Evolutionary conservation across 2,888 invertebrate species (phyloP).

Genomic region (Acrocyrtus sp.): DNA sequence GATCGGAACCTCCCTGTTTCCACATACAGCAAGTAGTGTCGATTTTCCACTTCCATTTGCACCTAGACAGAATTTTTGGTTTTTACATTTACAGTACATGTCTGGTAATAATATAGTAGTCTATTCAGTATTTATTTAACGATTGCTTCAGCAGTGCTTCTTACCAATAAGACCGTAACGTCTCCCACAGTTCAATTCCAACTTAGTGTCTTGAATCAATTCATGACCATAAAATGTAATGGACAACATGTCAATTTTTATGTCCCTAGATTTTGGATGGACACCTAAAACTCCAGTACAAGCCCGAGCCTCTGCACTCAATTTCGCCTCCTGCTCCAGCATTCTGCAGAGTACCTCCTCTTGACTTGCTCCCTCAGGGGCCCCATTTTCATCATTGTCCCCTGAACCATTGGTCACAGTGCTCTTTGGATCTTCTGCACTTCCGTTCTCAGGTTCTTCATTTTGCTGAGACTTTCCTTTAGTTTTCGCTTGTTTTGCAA

Average conservation of each 20-base stretch:
- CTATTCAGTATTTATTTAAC: too few species aligned
- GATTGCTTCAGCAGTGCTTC: conserved; percentile 63
- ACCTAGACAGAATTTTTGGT: too few species aligned
- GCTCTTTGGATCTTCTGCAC: conserved; percentile 60
- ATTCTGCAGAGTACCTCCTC: conserved; percentile 88
- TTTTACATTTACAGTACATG: too few species aligned
- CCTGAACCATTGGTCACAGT: conserved; percentile 55
- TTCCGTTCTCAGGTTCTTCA: conserved; percentile 68
- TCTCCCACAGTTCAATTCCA: conserved; percentile 97
- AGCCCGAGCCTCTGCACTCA: conserved; percentile 92
- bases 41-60: conserved; percentile 79
- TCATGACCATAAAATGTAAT: conserved; percentile 99
- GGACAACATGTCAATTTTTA: conserved; percentile 95
- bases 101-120: too few species aligned
- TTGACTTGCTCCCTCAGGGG: too few species aligned
- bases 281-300: conserved; percentile 96
- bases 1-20: conserved; percentile 86
- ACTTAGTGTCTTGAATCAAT: conserved; percentile 91
- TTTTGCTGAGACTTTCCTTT: conserved; percentile 67
- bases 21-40: conserved; percentile 89
- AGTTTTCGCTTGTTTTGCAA: conserved; percentile 72
- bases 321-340: conserved; percentile 87
- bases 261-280: conserved; percentile 94
- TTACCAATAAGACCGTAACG: conserved; percentile 94
- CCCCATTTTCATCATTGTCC: conserved; percentile 44